Base-by-base conservation (phyloP, 1,140 invertebrate species). In the Pogonus chalceus region DNA sequence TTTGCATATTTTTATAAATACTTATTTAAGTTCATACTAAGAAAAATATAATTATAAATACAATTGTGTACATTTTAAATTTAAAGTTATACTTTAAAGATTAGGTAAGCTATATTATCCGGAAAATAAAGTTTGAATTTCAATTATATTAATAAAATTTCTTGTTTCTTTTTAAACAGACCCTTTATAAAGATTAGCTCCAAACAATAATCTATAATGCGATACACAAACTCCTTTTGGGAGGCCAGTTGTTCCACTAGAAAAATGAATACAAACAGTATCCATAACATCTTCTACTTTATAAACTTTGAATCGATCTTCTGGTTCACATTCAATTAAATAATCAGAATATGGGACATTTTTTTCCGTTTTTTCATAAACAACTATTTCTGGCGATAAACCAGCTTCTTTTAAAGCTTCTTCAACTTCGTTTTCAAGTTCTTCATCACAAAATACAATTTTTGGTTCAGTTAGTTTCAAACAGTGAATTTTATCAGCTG, bases 191-290 rank as follows among this genome's bases (percentile, higher is more conserved):
- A n/a, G n/a, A n/a, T n/a, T n/a, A n/a, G 26, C 26, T 7, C 26
- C 14, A 14, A 31, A 31, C 26, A 31, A 31, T 43, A 46, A 1
- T 4, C 18, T 4, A 2, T 52, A 23, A 53, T 87, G 82, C 0
- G 82, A 80, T 1, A 85, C 59, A 65, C 82, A 76, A 0, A 85
- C 82, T 2, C 84, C 83, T 66, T 88, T 88, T 0, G 85, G 84
- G 31, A 78, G 66, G 35, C 84, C 84, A 39, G 83, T 87, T 2
- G 84, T 87, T 2, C 85, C 85, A 60, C 82, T 85, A 0, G 83
- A 76, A 39, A 64, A 72, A 3, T 72, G 26, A 3, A 75, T 62
- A 0, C 62, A 31, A 16, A 60, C 63, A 1, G 60, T 61, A 0
- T 60, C n/a, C 0, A 31, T 37, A 0, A 46, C 21, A 52, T 66